Conservation (phyloP, 2,888 invertebrate genomes). For the Pomacea canaliculata region DNA sequence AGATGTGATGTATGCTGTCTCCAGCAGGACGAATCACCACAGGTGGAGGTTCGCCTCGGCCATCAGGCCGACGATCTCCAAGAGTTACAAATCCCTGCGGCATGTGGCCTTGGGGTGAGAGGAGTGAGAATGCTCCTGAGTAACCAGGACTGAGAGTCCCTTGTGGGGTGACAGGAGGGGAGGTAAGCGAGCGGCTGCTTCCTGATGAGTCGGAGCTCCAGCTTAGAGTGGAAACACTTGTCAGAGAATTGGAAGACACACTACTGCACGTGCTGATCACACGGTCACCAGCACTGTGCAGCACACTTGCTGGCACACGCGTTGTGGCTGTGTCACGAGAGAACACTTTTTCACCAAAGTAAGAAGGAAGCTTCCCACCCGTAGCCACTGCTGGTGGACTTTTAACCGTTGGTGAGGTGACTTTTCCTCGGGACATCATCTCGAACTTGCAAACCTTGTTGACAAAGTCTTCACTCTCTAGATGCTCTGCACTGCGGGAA, state of each 20-base stretch:
- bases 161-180: conserved; percentile 22
- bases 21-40: conserved; percentile 15
- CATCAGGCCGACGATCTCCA: conserved; percentile 17
- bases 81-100: conserved; percentile 15
- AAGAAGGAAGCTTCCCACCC: conserved; percentile 30
- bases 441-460: conserved; percentile 85
- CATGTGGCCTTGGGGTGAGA: background rate
- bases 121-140: background rate
- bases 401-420: conserved; percentile 30
- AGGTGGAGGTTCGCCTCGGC: conserved; percentile 7
- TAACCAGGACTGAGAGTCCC: conserved; percentile 15
- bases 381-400: conserved; percentile 16
- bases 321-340: conserved; percentile 63
- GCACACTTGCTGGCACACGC: conserved; percentile 55
- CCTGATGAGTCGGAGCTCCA: conserved; percentile 45
- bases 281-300: conserved; percentile 41
- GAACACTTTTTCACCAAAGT: conserved; percentile 63
- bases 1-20: background rate
- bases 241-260: conserved; percentile 56
- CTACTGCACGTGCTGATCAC: conserved; percentile 50
- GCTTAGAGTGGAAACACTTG: conserved; percentile 56
- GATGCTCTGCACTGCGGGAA: conserved; percentile 37
- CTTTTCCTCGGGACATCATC: conserved; percentile 54
- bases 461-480: conserved; percentile 76
- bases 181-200: conserved; percentile 20